Evolutionary conservation across 2,797 vertebrate species (phyloP), one percentile per base, ranked within the genome.

Genomic region (Gastrophryne carolinensis): DNA sequence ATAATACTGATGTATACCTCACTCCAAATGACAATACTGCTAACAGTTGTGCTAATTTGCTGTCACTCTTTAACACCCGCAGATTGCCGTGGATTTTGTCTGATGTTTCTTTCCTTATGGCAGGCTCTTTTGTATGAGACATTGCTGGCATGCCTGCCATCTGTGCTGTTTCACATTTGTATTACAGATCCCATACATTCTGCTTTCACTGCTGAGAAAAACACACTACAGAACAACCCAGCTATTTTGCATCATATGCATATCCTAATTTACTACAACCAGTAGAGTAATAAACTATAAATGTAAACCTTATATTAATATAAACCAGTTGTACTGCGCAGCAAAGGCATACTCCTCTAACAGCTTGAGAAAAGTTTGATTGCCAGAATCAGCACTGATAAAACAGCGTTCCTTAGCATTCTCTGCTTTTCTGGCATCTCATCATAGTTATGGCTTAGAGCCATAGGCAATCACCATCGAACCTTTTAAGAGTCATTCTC

Each of bases 81-180:
- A 29, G 65, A 62, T 63, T 70, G 65, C 57, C 32, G 57, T 37
- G 70, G 74, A 57, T 49, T 76, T 76, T 50, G 63, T 69, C 47
- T 60, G 57, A 64, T 64, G 58, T 56, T 54, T 70, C 47, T 70
- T 70, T 77, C 57, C 74, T 63, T 64, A 62, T 77, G 66, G 74
- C 66, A 77, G 66, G 54, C 63, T 63, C 74, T 70, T 66, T 70
- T 77, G 66, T 63, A 57, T 56, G 41, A 70, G 74, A 70, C 58
- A 77, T 77, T 71, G 71, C 71, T 77, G 70, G 35, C 74, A 44
- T 63, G 41, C 58, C 32, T 77, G 27, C 74, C 74, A 77, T 77
- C 74, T 77, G 73, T 61, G 53, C 73, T 23, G 49, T 30, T 76
- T 64, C 53, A 24, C 27, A n/a, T 27, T 64, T 77, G 65, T 15